Conservation (phyloP, 1,140 invertebrate genomes). For the Helicoverpa zea region DNA sequence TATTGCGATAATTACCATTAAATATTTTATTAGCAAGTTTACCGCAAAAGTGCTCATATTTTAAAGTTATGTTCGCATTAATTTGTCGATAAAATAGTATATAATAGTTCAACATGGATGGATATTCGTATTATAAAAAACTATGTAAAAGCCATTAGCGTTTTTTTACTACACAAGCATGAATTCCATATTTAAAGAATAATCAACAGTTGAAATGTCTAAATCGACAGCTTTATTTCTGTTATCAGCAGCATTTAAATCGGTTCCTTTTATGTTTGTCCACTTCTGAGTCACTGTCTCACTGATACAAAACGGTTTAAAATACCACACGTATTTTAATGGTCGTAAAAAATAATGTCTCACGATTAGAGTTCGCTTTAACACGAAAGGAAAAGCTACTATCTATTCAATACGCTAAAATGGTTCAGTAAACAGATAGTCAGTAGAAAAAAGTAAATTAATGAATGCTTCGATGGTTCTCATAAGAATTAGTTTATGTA, state of each 20-base stretch:
- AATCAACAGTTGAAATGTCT: slow-evolving; percentile 23
- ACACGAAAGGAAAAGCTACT: slow-evolving; percentile 58
- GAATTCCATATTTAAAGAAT: background rate
- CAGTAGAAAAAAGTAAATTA: slow-evolving; percentile 59
- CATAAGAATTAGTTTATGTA: slow-evolving; percentile 58
- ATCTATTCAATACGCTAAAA: slow-evolving; percentile 59
- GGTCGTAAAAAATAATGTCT: slow-evolving; percentile 54
- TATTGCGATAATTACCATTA: slow-evolving; percentile 17
- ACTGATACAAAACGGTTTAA: slow-evolving; percentile 51
- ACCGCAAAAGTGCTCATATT: slow-evolving; percentile 22
- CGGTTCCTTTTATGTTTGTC: slow-evolving; percentile 54
- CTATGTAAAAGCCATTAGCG: background rate
- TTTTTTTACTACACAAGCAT: background rate
- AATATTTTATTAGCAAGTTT: slow-evolving; percentile 4
- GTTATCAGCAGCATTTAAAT: slow-evolving; percentile 46
- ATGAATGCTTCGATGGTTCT: slow-evolving; percentile 52
- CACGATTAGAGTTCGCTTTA: slow-evolving; percentile 59
- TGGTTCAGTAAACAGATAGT: slow-evolving; percentile 50
- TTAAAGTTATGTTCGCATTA: background rate
- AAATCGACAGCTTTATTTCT: slow-evolving; percentile 30
- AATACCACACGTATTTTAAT: slow-evolving; percentile 65
- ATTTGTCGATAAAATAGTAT: background rate
- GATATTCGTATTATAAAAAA: background rate
- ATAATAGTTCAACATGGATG: slow-evolving; percentile 8
- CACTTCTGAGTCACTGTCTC: slow-evolving; percentile 51